These are phyloP conservation scores for Cynodonichthys magdalenae DNA, from an alignment of 2,797 vertebrate genomes.

Conservation along the genomic window DNA sequence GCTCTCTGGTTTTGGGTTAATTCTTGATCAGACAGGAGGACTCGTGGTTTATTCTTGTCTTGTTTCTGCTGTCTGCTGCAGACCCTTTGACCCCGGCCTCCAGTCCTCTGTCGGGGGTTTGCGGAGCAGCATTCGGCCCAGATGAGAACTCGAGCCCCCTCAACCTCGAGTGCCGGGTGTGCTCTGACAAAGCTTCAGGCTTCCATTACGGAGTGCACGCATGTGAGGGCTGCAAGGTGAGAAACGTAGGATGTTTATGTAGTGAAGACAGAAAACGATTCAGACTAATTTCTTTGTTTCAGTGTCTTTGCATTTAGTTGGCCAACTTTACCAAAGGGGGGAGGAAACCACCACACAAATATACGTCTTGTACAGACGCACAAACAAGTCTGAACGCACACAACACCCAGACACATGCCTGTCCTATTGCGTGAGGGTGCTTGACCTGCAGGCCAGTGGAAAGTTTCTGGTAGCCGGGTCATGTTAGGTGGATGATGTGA, in stretches of 20 bases:
- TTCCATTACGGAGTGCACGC: slow-evolving; percentile 99
- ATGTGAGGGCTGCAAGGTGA: slow-evolving; percentile 98
- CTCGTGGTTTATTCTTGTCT: neutral
- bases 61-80: slow-evolving; percentile 44
- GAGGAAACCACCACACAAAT: slow-evolving; percentile 3
- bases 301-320: neutral
- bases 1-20: too few species aligned
- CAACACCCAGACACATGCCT: slow-evolving; percentile 27
- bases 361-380: neutral
- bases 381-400: neutral
- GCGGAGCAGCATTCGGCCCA: slow-evolving; percentile 58
- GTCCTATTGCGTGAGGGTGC: slow-evolving; percentile 16
- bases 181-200: slow-evolving; percentile 94
- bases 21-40: too few species aligned
- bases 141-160: slow-evolving; percentile 79
- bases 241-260: neutral
- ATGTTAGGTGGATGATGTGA: slow-evolving; percentile 58
- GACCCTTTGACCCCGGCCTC: slow-evolving; percentile 93
- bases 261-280: too few species aligned
- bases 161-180: slow-evolving; percentile 92
- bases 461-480: slow-evolving; percentile 56
- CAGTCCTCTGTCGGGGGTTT: slow-evolving; percentile 87
- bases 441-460: slow-evolving; percentile 61
- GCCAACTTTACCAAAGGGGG: slow-evolving; percentile 5
- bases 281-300: neutral